phyloP scores from a whole-genome alignment of 2,888 invertebrate species.

The Subacronicta megacephala region DNA sequence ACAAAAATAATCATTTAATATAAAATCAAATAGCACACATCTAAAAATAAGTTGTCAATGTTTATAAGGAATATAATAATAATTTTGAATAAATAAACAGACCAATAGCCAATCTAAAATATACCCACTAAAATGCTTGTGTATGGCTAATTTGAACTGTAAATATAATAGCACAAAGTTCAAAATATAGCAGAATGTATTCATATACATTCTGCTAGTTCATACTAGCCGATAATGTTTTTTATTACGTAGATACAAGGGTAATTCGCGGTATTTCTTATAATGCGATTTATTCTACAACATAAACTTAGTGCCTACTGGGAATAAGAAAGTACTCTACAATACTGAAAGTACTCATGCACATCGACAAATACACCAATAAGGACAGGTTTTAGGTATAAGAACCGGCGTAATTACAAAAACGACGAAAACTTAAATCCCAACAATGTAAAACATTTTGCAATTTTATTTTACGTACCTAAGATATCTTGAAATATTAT shows the following conservation, averaged over 20 bases:
- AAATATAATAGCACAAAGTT: constrained; percentile 14
- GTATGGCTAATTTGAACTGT: constrained; percentile 7
- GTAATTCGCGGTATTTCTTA: background rate
- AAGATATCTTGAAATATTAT: too few species aligned
- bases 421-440: too few species aligned
- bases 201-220: too few species aligned
- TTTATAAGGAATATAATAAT: background rate
- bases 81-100: constrained; percentile 7
- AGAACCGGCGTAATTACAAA: background rate
- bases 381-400: constrained; percentile 30
- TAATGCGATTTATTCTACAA: constrained; percentile 10
- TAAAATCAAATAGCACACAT: constrained; percentile 23
- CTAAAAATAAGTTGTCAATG: constrained; percentile 6
- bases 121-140: background rate
- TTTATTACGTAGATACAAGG: background rate
- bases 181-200: constrained; percentile 14
- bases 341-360: constrained; percentile 50
- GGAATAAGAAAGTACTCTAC: constrained; percentile 16
- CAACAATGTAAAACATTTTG: too few species aligned
- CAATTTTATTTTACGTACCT: too few species aligned
- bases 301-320: constrained; percentile 10
- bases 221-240: constrained; percentile 17
- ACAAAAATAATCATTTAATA: background rate
- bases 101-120: constrained; percentile 23
- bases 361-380: constrained; percentile 37